Conservation (phyloP, 2,113 vertebrate genomes). For the Chionis minor region DNA sequence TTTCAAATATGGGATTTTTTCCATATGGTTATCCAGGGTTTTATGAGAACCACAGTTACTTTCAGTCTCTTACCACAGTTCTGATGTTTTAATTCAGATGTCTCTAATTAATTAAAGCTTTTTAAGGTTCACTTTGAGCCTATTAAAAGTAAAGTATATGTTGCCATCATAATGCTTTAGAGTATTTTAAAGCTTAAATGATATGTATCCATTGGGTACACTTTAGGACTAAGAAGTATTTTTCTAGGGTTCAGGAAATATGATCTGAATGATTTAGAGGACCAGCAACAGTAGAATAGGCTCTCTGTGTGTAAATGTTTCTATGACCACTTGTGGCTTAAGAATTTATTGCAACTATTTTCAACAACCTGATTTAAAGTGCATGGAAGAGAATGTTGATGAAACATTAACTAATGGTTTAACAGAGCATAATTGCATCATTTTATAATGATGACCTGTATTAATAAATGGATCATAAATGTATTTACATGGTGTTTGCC, state of each 20-base stretch:
- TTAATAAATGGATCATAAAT: not conserved
- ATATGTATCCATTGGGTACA: not conserved
- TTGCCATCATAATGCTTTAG: not conserved
- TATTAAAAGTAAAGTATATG: conserved; percentile 28
- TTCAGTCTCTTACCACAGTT: not conserved
- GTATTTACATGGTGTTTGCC: not conserved
- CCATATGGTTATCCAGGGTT: not conserved
- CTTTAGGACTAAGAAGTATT: not conserved
- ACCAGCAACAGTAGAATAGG: not conserved
- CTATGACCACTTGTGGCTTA: not conserved
- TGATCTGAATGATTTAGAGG: not conserved
- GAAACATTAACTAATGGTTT: not conserved
- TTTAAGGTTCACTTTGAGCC: conserved; percentile 29
- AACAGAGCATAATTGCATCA: not conserved
- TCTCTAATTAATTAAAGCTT: not conserved
- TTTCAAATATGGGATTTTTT: not conserved
- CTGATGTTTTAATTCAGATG: conserved; percentile 3
- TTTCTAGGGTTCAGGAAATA: not conserved
- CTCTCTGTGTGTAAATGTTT: not conserved
- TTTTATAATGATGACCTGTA: not conserved
- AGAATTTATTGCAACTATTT: not conserved
- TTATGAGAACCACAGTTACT: conserved; percentile 16
- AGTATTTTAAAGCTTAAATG: not conserved
- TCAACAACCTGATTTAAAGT: not conserved
- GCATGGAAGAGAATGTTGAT: not conserved